A percentile compares a stretch with the other conserved stretches of the same genome.
phyloP scores from a whole-genome alignment of 2,113 vertebrate species.

The Lathamus discolor region DNA sequence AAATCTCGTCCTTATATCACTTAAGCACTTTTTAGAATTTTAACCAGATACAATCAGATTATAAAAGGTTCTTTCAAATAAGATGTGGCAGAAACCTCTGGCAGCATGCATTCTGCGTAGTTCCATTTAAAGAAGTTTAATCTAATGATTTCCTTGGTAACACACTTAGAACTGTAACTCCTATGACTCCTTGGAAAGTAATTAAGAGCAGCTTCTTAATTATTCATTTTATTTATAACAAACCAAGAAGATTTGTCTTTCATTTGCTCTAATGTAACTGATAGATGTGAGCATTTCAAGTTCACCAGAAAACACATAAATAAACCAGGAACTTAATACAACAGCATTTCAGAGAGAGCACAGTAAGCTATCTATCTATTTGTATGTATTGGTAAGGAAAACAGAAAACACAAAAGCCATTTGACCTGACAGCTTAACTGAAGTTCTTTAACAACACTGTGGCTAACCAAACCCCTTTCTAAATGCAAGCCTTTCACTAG shows the following conservation, averaged over 20 bases:
- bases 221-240: background rate
- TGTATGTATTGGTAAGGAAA: background rate
- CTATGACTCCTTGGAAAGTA: background rate
- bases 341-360: background rate
- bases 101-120: background rate
- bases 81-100: background rate
- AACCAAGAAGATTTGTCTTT: background rate
- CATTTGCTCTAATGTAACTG: background rate
- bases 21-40: background rate
- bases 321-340: background rate
- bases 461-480: background rate
- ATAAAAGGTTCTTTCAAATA: background rate
- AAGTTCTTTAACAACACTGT: background rate
- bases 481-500: background rate
- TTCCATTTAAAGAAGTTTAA: constrained; percentile 8
- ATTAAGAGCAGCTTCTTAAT: background rate
- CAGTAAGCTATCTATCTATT: background rate
- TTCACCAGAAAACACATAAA: background rate
- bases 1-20: background rate
- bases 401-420: background rate
- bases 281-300: background rate
- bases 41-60: background rate
- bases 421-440: background rate
- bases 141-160: background rate
- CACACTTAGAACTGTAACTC: background rate